These are phyloP conservation scores for Macropis europaea DNA, from an alignment of 2,888 invertebrate species.

Conservation along the genomic window DNA sequence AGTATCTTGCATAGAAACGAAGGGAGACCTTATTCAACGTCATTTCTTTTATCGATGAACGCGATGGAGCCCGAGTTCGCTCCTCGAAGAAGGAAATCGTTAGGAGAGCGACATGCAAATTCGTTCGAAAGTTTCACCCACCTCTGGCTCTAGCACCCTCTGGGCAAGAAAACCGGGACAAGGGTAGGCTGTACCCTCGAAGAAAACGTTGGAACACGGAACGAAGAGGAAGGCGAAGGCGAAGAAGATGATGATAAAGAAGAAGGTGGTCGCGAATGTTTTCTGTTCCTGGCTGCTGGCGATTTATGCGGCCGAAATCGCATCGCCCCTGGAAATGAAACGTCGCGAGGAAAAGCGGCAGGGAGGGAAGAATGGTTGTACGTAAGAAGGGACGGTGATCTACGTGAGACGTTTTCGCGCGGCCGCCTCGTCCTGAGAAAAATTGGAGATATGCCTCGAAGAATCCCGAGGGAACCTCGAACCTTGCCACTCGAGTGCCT, in stretches of 20 bases:
- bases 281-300: slow-evolving; percentile 67
- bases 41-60: slow-evolving; percentile 68
- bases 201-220: slow-evolving; percentile 37
- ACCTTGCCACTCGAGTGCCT: not conserved
- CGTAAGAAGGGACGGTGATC: slow-evolving; percentile 40
- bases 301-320: slow-evolving; percentile 73
- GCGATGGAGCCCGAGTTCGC: slow-evolving; percentile 59
- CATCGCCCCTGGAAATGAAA: slow-evolving; percentile 70
- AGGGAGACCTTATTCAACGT: slow-evolving; percentile 61
- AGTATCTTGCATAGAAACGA: slow-evolving; percentile 53
- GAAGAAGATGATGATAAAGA: slow-evolving; percentile 42
- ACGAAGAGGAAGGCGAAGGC: slow-evolving; percentile 1
- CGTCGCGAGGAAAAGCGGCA: slow-evolving; percentile 49
- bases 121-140: slow-evolving; percentile 73
- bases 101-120: slow-evolving; percentile 77
- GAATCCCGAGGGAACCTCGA: slow-evolving; percentile 12
- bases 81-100: slow-evolving; percentile 75
- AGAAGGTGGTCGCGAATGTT: slow-evolving; percentile 52
- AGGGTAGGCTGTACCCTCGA: slow-evolving; percentile 48
- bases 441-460: slow-evolving; percentile 47
- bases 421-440: slow-evolving; percentile 63
- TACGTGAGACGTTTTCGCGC: slow-evolving; percentile 67
- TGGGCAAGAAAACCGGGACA: slow-evolving; percentile 65
- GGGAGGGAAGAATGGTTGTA: slow-evolving; percentile 24
- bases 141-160: slow-evolving; percentile 62